These are phyloP conservation scores for Cydia splendana DNA, from an alignment of 1,140 invertebrate species.

Conservation along the genomic window DNA sequence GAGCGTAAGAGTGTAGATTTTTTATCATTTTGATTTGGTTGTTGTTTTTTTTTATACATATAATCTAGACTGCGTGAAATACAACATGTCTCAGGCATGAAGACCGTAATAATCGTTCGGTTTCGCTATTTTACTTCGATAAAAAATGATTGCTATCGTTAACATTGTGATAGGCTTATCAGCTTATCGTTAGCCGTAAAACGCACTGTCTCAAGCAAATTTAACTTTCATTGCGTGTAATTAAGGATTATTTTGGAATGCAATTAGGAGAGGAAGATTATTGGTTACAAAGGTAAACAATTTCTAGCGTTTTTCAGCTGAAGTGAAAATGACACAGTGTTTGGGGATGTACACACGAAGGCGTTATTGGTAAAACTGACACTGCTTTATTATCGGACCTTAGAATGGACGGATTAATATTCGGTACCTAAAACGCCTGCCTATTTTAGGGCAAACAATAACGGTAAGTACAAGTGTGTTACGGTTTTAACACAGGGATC, in stretches of 20 bases:
- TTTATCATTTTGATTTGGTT: too few relatives aligned
- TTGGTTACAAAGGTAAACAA: slow-evolving; percentile 5
- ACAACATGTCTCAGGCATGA: background rate
- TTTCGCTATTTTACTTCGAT: slow-evolving; percentile 12
- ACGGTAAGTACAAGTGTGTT: too few relatives aligned
- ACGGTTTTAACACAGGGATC: too few relatives aligned
- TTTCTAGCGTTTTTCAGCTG: background rate
- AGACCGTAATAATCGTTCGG: background rate
- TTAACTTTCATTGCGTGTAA: background rate
- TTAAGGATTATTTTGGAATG: slow-evolving; percentile 29
- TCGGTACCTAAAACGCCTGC: too few relatives aligned
- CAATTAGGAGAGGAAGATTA: slow-evolving; percentile 35
- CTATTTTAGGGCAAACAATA: too few relatives aligned
- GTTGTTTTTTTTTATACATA: background rate
- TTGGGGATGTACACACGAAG: background rate
- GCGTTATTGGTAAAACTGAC: background rate
- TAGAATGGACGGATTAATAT: too few relatives aligned
- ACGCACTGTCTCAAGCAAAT: background rate
- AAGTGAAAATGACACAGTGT: slow-evolving; percentile 14
- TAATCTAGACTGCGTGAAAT: background rate
- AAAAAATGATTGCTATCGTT: slow-evolving; percentile 11
- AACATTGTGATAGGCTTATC: slow-evolving; percentile 6
- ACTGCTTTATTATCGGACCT: background rate
- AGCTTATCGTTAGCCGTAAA: background rate
- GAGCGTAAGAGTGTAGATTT: too few relatives aligned